phyloP scores from a whole-genome alignment of 2,888 invertebrate species.

The Pachydiplax longipennis region DNA sequence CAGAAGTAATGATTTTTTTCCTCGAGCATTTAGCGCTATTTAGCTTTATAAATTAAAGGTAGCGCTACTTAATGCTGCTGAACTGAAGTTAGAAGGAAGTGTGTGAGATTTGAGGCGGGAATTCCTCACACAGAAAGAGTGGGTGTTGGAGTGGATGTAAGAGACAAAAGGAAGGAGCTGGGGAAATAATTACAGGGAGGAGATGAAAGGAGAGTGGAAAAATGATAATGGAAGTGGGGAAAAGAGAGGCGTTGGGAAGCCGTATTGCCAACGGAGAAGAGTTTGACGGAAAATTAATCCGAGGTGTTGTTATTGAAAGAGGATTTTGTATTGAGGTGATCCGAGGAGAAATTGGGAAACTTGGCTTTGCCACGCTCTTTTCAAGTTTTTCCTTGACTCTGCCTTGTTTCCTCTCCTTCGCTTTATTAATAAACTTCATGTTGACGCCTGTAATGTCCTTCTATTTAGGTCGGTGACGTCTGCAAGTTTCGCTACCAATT shows the following conservation, averaged over 20 bases:
- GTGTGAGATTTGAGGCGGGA: neutral
- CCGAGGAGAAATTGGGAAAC: conserved; percentile 30
- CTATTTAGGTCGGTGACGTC: neutral
- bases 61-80: no score
- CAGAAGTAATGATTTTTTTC: no score
- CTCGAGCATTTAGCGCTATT: no score
- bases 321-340: conserved; percentile 30
- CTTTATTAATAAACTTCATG: conserved; percentile 1
- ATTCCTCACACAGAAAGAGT: neutral
- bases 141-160: neutral
- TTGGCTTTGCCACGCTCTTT: neutral
- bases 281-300: conserved; percentile 42
- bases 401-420: neutral
- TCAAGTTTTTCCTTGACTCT: neutral
- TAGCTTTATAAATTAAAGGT: no score
- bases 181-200: conserved; percentile 22
- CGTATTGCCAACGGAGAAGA: conserved; percentile 28
- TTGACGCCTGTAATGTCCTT: neutral
- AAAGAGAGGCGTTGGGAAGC: neutral
- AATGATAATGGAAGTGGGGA: neutral
- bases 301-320: conserved; percentile 42
- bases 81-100: no score
- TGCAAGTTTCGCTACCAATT: no score
- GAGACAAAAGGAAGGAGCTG: neutral
- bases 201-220: neutral